phyloP scores from a whole-genome alignment of 2,797 vertebrate species.

The Phoebastria nigripes region DNA sequence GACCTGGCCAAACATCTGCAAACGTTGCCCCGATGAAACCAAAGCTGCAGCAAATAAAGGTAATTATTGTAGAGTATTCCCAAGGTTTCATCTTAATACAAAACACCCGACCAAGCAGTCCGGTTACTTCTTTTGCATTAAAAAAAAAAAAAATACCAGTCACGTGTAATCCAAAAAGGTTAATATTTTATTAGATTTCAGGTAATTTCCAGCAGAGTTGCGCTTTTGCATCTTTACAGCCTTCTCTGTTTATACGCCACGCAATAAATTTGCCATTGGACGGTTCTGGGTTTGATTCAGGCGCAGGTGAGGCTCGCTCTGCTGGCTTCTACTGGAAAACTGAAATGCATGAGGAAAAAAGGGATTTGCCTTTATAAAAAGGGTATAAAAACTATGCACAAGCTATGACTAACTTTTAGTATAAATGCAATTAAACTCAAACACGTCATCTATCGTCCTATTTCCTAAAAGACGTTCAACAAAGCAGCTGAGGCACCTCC shows the following conservation, averaged over 20 bases:
- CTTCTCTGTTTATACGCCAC: not conserved
- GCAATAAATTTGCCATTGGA: not conserved
- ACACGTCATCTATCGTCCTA: rapidly evolving
- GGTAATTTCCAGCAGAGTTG: not conserved
- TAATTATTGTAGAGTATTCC: not conserved
- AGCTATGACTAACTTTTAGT: not conserved
- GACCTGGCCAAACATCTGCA: not conserved
- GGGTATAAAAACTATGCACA: not conserved
- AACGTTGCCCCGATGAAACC: not conserved
- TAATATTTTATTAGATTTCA: not conserved
- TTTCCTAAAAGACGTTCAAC: not conserved
- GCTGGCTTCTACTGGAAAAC: not conserved
- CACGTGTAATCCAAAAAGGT: not conserved
- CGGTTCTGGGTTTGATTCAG: not conserved
- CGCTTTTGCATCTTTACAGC: not conserved
- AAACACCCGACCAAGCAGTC: not conserved
- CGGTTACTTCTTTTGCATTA: not conserved
- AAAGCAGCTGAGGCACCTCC: not conserved
- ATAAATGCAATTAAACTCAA: not conserved
- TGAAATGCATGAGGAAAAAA: not conserved
- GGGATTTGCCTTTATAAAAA: not conserved
- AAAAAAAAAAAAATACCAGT: not conserved
- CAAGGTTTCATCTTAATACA: not conserved
- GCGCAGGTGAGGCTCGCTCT: too few relatives aligned
- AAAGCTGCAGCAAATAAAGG: not conserved